Conservation (phyloP, 2,113 vertebrate genomes). For the Microcebus griseorufus region DNA sequence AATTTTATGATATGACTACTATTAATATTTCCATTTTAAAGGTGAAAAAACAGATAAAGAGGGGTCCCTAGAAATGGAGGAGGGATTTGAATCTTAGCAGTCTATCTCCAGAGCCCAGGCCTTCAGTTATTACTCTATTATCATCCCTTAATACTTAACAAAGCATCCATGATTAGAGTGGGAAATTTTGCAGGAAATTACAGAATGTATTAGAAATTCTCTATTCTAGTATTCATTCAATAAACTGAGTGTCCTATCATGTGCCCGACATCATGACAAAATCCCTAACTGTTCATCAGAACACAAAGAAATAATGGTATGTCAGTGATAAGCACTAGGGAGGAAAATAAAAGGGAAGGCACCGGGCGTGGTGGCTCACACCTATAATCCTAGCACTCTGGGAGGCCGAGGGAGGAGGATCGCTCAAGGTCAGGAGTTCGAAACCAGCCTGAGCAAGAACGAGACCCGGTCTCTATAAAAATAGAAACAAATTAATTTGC, state of each 20-base stretch:
- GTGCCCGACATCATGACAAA: not conserved
- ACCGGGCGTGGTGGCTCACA: too few relatives aligned
- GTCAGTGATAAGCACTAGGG: not conserved
- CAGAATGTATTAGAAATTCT: too few relatives aligned
- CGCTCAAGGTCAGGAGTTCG: too few relatives aligned
- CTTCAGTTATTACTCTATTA: not conserved
- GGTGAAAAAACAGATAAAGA: not conserved
- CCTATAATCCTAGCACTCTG: too few relatives aligned
- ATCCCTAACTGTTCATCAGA: constrained; percentile 24
- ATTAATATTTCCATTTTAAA: not conserved
- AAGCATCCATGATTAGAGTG: too few relatives aligned
- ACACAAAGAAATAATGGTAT: not conserved
- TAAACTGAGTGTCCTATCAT: too few relatives aligned
- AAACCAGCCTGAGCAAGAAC: too few relatives aligned
- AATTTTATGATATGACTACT: not conserved
- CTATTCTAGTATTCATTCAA: too few relatives aligned
- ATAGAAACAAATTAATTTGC: too few relatives aligned
- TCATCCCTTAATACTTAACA: not conserved
- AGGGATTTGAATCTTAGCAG: not conserved
- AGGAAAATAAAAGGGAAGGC: not conserved
- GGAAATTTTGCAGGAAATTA: too few relatives aligned
- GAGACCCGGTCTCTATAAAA: too few relatives aligned
- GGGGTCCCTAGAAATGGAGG: not conserved
- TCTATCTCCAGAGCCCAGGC: not conserved
- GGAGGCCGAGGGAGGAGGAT: too few relatives aligned